A percentile compares a stretch with the other conserved stretches of the same genome.
Conservation (phyloP, 64 coral and sea anemone genomes). For the Platygyra sinensis region DNA sequence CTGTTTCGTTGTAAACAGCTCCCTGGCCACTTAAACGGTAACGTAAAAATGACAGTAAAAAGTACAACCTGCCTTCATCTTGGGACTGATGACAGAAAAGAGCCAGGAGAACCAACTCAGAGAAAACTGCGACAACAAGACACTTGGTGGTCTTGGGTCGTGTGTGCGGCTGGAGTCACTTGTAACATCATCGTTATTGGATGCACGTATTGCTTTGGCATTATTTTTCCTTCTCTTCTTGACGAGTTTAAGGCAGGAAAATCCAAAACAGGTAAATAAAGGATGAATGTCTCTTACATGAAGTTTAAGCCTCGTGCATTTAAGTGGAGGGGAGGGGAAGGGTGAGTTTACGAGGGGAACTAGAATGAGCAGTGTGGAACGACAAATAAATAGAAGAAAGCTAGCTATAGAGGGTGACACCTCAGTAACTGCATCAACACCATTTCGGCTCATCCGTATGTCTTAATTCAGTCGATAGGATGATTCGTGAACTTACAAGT, state of each 20-base stretch:
- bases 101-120: not conserved
- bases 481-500: too few species aligned
- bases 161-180: conserved; percentile 45
- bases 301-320: too few species aligned
- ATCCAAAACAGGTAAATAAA: conserved; percentile 60
- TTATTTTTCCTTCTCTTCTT: conserved; percentile 49
- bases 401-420: too few species aligned
- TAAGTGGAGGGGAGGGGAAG: too few species aligned
- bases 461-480: too few species aligned
- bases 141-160: conserved; percentile 39
- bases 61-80: not conserved
- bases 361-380: too few species aligned
- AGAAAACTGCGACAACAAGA: conserved; percentile 35
- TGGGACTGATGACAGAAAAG: not conserved
- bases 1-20: not conserved
- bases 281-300: too few species aligned
- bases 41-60: not conserved
- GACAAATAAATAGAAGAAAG: too few species aligned
- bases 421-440: too few species aligned
- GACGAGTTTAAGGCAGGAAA: conserved; percentile 58
- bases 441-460: too few species aligned
- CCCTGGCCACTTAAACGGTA: not conserved
- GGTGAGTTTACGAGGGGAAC: too few species aligned
- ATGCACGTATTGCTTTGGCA: conserved; percentile 38
- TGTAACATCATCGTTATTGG: conserved; percentile 35